Conservation (phyloP, 2,888 invertebrate species). For the Epinotia demarniana region DNA sequence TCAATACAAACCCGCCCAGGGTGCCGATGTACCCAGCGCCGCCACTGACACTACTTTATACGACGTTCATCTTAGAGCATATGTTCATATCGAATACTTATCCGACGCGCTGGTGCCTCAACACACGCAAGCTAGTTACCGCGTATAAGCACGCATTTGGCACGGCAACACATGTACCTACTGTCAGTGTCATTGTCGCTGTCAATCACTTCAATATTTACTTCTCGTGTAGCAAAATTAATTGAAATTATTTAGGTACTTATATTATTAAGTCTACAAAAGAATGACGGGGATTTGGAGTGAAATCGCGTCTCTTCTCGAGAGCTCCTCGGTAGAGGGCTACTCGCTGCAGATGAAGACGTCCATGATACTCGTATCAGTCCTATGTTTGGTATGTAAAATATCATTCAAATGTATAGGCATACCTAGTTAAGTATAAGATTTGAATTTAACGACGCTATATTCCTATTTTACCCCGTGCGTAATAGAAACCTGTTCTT, state of each 20-base stretch:
- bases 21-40: too few species aligned
- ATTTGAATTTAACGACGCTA: too few species aligned
- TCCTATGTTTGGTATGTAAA: constrained; percentile 10
- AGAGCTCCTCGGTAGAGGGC: neutral
- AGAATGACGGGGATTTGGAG: neutral
- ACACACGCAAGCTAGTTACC: too few species aligned
- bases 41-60: too few species aligned
- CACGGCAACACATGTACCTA: too few species aligned
- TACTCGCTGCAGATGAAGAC: constrained; percentile 2
- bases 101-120: too few species aligned
- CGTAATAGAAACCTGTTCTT: too few species aligned
- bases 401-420: neutral
- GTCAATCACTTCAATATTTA: neutral
- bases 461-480: too few species aligned
- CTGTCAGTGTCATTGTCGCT: neutral
- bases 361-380: constrained; percentile 11
- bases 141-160: too few species aligned
- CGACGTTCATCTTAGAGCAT: too few species aligned
- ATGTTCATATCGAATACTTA: too few species aligned
- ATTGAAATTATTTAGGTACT: neutral
- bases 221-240: neutral
- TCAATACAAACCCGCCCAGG: too few species aligned
- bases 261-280: neutral
- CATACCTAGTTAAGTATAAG: neutral
- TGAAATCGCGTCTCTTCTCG: neutral